These are phyloP conservation scores for Tachystola acroxantha DNA, from an alignment of 2,888 invertebrate genomes.

Conservation along the genomic window DNA sequence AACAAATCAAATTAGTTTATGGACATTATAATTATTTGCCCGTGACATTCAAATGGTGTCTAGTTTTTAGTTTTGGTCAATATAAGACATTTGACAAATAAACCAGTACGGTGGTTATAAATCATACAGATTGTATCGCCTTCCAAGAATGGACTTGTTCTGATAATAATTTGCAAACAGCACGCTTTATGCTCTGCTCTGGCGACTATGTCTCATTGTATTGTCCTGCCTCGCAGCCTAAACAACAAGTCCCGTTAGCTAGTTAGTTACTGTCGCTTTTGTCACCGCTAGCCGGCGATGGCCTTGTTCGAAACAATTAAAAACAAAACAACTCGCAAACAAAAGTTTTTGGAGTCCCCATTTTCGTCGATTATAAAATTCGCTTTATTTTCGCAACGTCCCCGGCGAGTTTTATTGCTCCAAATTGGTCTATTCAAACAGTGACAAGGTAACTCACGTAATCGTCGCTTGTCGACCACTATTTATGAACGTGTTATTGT, in stretches of 20 bases:
- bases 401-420: constrained; percentile 25
- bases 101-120: no score
- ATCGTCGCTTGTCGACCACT: constrained; percentile 11
- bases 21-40: constrained; percentile 2
- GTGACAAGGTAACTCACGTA: constrained; percentile 17
- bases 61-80: no score
- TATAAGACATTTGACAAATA: no score
- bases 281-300: background rate
- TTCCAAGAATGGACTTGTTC: constrained; percentile 9
- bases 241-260: constrained; percentile 8
- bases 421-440: constrained; percentile 29
- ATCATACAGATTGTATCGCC: constrained; percentile 5
- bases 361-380: constrained; percentile 4
- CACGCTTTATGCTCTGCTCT: constrained; percentile 3
- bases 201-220: constrained; percentile 10
- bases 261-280: constrained; percentile 9
- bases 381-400: constrained; percentile 19
- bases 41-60: no score
- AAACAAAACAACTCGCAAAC: constrained; percentile 7
- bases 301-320: constrained; percentile 7
- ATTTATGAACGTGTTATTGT: no score
- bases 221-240: constrained; percentile 6
- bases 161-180: constrained; percentile 12
- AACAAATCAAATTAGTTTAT: constrained; percentile 4
- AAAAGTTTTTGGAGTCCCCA: constrained; percentile 3